Conservation (phyloP, 2,888 invertebrate species). For the Lathronympha strigana region DNA sequence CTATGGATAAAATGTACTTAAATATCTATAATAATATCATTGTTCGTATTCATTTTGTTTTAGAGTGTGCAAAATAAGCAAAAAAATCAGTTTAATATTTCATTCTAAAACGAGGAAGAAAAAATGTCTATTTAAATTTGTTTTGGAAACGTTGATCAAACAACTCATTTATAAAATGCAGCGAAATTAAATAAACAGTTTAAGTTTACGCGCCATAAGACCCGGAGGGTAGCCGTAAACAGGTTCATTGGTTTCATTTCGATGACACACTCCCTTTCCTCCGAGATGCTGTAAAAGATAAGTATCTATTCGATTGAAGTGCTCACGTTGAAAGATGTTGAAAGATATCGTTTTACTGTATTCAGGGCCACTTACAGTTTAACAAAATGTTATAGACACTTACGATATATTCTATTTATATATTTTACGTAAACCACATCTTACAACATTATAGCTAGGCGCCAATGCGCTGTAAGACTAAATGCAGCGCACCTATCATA, state of each 20-base stretch:
- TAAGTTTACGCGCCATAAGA: constrained; percentile 33
- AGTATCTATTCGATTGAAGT: constrained; percentile 19
- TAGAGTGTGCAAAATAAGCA: no score
- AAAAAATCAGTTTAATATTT: no score
- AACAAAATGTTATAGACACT: neutral
- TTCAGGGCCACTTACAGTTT: neutral
- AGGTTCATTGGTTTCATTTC: constrained; percentile 41
- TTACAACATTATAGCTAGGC: no score
- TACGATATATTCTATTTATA: no score
- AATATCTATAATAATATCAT: no score
- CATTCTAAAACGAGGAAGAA: no score
- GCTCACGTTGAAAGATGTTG: neutral
- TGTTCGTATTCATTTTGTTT: no score
- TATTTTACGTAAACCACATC: no score
- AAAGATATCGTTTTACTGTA: neutral
- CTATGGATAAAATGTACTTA: no score
- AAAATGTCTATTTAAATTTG: no score
- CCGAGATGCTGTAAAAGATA: constrained; percentile 34
- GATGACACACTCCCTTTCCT: constrained; percentile 35
- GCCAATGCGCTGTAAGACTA: no score
- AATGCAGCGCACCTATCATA: no score
- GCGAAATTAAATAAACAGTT: constrained; percentile 18
- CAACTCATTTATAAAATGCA: neutral
- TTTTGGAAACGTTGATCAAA: neutral
- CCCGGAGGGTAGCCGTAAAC: constrained; percentile 27